Base-by-base conservation (phyloP, 1,140 invertebrate species). In the Druon quercuslanigerum region DNA sequence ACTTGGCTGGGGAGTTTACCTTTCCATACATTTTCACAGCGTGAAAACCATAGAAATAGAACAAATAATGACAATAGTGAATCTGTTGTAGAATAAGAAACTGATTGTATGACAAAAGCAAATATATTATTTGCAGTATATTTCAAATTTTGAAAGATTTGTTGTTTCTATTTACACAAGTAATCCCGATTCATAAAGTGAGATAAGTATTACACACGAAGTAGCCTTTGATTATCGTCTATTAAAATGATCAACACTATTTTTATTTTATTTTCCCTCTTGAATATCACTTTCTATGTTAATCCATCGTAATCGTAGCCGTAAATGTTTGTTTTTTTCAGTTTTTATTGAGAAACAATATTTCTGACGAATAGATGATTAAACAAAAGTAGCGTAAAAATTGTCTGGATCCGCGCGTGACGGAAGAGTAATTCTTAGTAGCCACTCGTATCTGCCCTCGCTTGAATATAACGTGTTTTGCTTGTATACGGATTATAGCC, bases 1-100 rank as follows among this genome's bases (percentile, higher is more conserved):
- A 92, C 14, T 0, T 98, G 96, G 96, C 82, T 98, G 19, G 92
- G 93, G 78, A 95, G 94, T 20, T 87, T 97, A 17, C 92, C 92
- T 1, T 88, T 89, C 51, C 96, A 97, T 86, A 94, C 93, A 0
- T 97, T 94, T 87, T 94, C 95, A 83, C 92, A 93, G 0, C 87
- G 92, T 71, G 90, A 92, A 17, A 81, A 87, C 9, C 70, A 83
- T 60, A 71, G 79, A 50, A 85, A 87, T 71, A 77, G 88, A 40
- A 73, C 40, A 11, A 75, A 70, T 17, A 51, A 72, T 33, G 77
- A 75, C 11, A 25, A 3, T 40, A 57, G 46, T 66, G 20, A 71
- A 54, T 40, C 25, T 51, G 16, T 11, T 17, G 9, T 50, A 16
- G 17, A 60, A 57, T 11, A 73, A 5, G n/a, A 46, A 74, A 74